phyloP scores from a whole-genome alignment of 2,113 vertebrate genomes.

The Gobiocypris rarus region DNA sequence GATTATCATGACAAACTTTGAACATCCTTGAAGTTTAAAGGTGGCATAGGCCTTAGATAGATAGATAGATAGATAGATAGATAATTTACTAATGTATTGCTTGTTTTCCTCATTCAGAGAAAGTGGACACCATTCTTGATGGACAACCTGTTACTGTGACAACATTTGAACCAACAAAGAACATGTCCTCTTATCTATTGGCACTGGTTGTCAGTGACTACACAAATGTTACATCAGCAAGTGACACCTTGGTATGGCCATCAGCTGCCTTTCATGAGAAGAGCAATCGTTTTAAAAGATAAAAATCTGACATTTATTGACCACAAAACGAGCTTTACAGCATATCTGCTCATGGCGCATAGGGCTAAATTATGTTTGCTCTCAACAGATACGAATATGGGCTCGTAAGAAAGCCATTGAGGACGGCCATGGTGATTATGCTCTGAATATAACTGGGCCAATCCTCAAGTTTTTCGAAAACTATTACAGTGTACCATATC shows the following conservation, averaged over 20 bases:
- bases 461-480: slow-evolving; percentile 80
- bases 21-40: too few species aligned
- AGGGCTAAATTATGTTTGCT: neutral
- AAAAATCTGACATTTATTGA: slow-evolving; percentile 13
- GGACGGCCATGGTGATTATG: slow-evolving; percentile 72
- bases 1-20: too few species aligned
- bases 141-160: slow-evolving; percentile 57
- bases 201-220: slow-evolving; percentile 87
- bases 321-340: neutral
- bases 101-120: slow-evolving; percentile 54
- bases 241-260: slow-evolving; percentile 66
- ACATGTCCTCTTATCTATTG: slow-evolving; percentile 90
- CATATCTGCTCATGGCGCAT: neutral
- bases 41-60: too few species aligned
- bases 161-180: slow-evolving; percentile 74
- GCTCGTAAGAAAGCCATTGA: slow-evolving; percentile 78
- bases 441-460: slow-evolving; percentile 74
- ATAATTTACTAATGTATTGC: neutral
- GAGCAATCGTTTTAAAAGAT: neutral
- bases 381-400: slow-evolving; percentile 87
- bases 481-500: slow-evolving; percentile 79
- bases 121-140: neutral
- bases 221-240: accelerated
- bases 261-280: neutral
- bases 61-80: too few species aligned